Evolutionary conservation across 2,888 invertebrate genomes (phyloP), one percentile per base, ranked within the genome.

Genomic region (Spodoptera littoralis): DNA sequence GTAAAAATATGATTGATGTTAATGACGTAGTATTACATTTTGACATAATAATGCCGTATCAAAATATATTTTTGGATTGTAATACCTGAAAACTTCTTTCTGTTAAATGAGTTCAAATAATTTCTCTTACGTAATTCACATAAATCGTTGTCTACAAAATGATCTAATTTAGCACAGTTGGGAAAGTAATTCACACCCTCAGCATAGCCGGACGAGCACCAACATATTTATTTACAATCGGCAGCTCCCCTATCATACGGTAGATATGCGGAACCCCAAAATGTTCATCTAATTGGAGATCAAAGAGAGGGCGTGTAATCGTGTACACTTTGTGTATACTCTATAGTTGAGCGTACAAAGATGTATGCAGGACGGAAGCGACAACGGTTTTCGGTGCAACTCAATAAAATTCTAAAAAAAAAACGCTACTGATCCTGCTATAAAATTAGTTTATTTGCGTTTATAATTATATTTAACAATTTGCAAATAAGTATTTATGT

Each of bases 211-310:
- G 71, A 73, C 79, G 81, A 82, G 86, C 85, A 85, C 84, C 83
- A 86, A 84, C 88, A 85, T 88, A 90, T 90, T 88, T 86, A 87
- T 86, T 84, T 84, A 84, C 85, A 81, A 82, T 82, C 83, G 87
- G 86, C 82, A 80, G 82, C 84, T 86, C 89, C 86, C 88, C 88
- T 82, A 84, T 84, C 77, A 76, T 66, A 70, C 80, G 84, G 82
- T 78, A 83, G 86, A 89, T 89, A 88, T 88, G 84, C 85, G 85
- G 86, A 86, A 85, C 92, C 94, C 93, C 92, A 91, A 94, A 94
- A 93, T 93, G 93, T 91, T 92, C 93, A 91, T 93, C 93, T 94
- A 93, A 94, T 94, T 93, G 91, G 92, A 94, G 90, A 93, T 94
- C 94, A 94, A 94, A 93, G 92, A 85, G 88, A 88, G 92, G 91